These are phyloP conservation scores for Cirrhinus molitorella DNA, from an alignment of 2,797 vertebrate genomes.

Conservation along the genomic window DNA sequence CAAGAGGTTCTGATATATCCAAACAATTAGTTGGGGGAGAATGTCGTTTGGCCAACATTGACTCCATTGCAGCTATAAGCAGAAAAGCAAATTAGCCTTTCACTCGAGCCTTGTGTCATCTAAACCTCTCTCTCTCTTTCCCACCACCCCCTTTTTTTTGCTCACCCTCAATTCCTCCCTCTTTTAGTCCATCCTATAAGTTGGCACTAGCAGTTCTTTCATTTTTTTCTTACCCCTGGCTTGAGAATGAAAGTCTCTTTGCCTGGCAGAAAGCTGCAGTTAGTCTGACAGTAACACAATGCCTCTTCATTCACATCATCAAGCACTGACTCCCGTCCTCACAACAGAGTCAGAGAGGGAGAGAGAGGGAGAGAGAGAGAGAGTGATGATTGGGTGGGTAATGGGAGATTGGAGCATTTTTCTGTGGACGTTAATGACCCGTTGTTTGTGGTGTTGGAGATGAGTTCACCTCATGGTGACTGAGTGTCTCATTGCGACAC, in stretches of 20 bases:
- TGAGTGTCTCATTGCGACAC: slow-evolving; percentile 33
- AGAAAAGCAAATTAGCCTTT: slow-evolving; percentile 55
- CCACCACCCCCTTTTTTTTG: neutral
- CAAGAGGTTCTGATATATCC: slow-evolving; percentile 40
- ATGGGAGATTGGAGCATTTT: slow-evolving; percentile 58
- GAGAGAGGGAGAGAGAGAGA: neutral
- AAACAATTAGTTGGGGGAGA: slow-evolving; percentile 57
- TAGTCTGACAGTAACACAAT: slow-evolving; percentile 60
- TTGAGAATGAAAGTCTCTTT: slow-evolving; percentile 54
- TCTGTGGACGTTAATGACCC: slow-evolving; percentile 57
- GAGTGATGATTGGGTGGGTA: slow-evolving; percentile 42
- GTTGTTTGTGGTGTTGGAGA: slow-evolving; percentile 51
- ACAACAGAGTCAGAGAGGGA: slow-evolving; percentile 34
- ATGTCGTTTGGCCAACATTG: slow-evolving; percentile 50
- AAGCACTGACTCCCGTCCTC: slow-evolving; percentile 41
- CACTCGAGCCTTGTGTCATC: slow-evolving; percentile 36
- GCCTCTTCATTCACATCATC: slow-evolving; percentile 52
- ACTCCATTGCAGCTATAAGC: slow-evolving; percentile 55
- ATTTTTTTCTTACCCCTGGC: slow-evolving; percentile 9
- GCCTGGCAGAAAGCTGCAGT: slow-evolving; percentile 51
- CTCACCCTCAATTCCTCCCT: neutral
- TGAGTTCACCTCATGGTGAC: slow-evolving; percentile 52
- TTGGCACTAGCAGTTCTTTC: neutral
- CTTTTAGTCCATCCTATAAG: neutral
- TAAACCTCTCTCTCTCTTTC: slow-evolving; percentile 1